A percentile compares a stretch with the other conserved stretches of the same genome.
Evolutionary conservation across 2,797 vertebrate genomes (phyloP).

Genomic region (Adelosebastes latens): DNA sequence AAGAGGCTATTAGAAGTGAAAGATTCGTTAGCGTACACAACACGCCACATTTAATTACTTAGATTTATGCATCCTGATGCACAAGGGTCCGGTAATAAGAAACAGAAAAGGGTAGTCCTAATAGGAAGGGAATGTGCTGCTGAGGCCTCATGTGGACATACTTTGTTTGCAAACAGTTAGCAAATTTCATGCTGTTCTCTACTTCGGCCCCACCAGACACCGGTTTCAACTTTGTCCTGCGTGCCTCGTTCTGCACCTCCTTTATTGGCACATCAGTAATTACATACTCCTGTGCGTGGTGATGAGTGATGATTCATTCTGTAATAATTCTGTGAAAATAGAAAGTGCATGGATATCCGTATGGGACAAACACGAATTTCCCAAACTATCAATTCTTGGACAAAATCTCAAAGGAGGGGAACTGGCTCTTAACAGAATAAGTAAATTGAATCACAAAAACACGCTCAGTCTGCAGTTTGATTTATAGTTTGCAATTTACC

Average conservation of each 20-base stretch:
- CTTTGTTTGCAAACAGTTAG: constrained; percentile 57
- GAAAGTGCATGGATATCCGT: constrained; percentile 26
- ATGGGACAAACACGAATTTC: constrained; percentile 10
- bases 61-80: constrained; percentile 52
- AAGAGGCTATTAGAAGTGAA: constrained; percentile 13
- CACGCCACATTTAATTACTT: constrained; percentile 49
- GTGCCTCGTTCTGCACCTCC: constrained; percentile 26
- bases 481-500: constrained; percentile 56
- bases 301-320: constrained; percentile 46
- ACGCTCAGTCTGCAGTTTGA: constrained; percentile 34
- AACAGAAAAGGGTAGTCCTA: constrained; percentile 47
- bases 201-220: constrained; percentile 25
- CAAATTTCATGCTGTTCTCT: constrained; percentile 43
- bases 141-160: constrained; percentile 39
- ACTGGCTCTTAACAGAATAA: constrained; percentile 20
- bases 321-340: constrained; percentile 37
- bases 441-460: constrained; percentile 42
- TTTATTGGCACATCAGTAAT: constrained; percentile 20
- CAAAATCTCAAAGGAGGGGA: constrained; percentile 41
- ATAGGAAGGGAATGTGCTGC: constrained; percentile 53
- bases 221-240: constrained; percentile 45
- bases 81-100: constrained; percentile 51
- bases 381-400: constrained; percentile 32
- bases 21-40: constrained; percentile 18
- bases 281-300: constrained; percentile 19